Base-by-base conservation (phyloP, 2,113 vertebrate species). In the Apistogramma diplotaenia region DNA sequence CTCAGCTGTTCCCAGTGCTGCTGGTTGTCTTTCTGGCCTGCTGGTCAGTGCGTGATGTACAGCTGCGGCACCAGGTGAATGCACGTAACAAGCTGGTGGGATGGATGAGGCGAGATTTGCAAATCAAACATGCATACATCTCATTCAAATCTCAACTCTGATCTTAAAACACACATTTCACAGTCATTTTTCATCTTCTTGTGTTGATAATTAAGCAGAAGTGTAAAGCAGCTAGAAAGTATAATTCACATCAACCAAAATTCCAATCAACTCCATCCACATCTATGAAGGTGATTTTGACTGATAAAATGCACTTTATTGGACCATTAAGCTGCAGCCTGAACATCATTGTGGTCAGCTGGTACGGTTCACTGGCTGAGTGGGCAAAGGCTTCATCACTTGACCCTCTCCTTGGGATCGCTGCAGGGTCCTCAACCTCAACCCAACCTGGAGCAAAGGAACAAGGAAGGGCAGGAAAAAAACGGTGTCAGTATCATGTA, bases 401-500 rank as follows among this genome's bases (percentile, higher is more conserved):
- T 90, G 89, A 91, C 87, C 88, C 81, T 81, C 57, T 84, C 86
- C 84, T 81, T 27, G 72, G 84, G 91, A 84, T 90, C 89, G 82
- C 40, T 23, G 49, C 19, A 0, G 65, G 76, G 79, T 75, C 84
- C 73, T 85, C 87, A 61, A 81, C 89, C 81, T 87, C 61, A 57
- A 77, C 81, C 74, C 79, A 78, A 82, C 85, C 85, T 88, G 72
- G 70, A 79, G 80, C 58, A 46, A 51, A 21, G 81, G 65, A 75
- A 51, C 73, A 55, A 74, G 83, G 58, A 79, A 84, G 82, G 80
- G 71, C 71, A 89, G 72, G 43, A 79, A 81, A 70, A 70, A 70
- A 70, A 29, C 3, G 76, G 93, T 91, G 91, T 94, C 93, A 89
- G 86, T 94, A 93, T 94, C 95, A 90, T 92, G 93, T 74, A 85